Base-by-base conservation (phyloP, 1,140 invertebrate genomes). In the Drosophila saltans region DNA sequence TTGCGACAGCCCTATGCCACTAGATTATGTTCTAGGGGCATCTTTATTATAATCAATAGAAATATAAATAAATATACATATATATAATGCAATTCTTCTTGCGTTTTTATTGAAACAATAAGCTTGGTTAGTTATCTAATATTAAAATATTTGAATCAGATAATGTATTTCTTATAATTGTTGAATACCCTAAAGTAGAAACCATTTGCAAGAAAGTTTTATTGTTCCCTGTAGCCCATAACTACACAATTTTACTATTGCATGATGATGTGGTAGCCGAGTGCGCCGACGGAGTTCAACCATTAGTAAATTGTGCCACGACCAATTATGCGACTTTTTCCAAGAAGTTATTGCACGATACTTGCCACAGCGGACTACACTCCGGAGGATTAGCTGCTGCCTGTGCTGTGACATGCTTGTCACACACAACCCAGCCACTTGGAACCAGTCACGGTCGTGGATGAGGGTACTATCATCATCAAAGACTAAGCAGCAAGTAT, bases 381-480 rank as follows among this genome's bases (percentile, higher is more conserved):
- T 16, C 5, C 1, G 43, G 43, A 45, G 43, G 43, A 16, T 45
- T 4, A 45, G 43, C 43, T 5, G n/a, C 16, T 16, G 16, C 16
- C 16, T 16, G 16, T 16, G 16, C 16, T 16, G 16, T 16, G 16
- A 16, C 16, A 16, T 16, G 16, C 16, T 16, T 45, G 43, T 16
- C 43, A 45, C n/a, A 45, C 43, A 45, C 43, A 45, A 10, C 43
- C 3, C 6, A 21, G n/a, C n/a, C 61, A 63, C 61, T 11, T 56
- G 9, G 52, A 30, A n/a, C 52, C 26, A 10, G 21, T 56, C 11
- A 56, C 52, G 10, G 3, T 56, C 11, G 10, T 56, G 8, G 52
- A 56, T 26, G 52, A 56, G 10, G 52, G 26, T 16, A 28, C 28
- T 7, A 30, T 56, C 26, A 30, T 56, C 11, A 21, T 56, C 52